These are phyloP conservation scores for Nysson spinosus DNA, from an alignment of 2,888 invertebrate genomes.

Conservation along the genomic window DNA sequence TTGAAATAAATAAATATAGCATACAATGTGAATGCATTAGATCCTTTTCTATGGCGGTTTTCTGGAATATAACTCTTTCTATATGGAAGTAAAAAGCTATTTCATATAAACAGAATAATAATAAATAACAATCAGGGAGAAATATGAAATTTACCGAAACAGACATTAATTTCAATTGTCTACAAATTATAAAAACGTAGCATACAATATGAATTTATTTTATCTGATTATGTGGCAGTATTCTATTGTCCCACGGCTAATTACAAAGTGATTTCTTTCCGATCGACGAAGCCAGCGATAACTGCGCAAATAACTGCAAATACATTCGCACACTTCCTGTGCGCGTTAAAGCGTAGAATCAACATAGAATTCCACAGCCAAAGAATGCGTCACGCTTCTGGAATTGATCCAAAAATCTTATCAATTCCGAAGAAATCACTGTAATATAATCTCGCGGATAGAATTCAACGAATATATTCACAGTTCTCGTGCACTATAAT, in stretches of 20 bases:
- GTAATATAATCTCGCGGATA: conserved; percentile 7
- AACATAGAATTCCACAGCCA: not conserved
- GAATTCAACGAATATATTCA: conserved; percentile 10
- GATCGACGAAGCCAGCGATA: not conserved
- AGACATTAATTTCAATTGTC: too few relatives aligned
- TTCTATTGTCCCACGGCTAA: not conserved
- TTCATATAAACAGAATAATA: too few relatives aligned
- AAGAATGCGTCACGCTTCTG: conserved; percentile 10
- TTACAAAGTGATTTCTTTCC: not conserved
- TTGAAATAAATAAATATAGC: too few relatives aligned
- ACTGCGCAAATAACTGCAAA: conserved; percentile 4
- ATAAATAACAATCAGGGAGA: too few relatives aligned
- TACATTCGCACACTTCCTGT: conserved; percentile 11
- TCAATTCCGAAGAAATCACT: conserved; percentile 18
- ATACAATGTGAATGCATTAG: too few relatives aligned
- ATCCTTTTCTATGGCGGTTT: too few relatives aligned
- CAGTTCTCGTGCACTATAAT: too few relatives aligned
- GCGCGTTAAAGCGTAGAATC: not conserved
- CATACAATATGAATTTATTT: too few relatives aligned
- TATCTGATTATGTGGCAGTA: not conserved
- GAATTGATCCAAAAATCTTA: conserved; percentile 23
- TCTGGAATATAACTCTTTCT: too few relatives aligned
- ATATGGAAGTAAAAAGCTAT: too few relatives aligned
- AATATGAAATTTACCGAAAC: too few relatives aligned
- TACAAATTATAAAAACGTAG: too few relatives aligned